Percentiles rank a stretch among this genome's conserved stretches.
Conservation (phyloP, 2,113 vertebrate genomes). For the Perca flavescens region DNA sequence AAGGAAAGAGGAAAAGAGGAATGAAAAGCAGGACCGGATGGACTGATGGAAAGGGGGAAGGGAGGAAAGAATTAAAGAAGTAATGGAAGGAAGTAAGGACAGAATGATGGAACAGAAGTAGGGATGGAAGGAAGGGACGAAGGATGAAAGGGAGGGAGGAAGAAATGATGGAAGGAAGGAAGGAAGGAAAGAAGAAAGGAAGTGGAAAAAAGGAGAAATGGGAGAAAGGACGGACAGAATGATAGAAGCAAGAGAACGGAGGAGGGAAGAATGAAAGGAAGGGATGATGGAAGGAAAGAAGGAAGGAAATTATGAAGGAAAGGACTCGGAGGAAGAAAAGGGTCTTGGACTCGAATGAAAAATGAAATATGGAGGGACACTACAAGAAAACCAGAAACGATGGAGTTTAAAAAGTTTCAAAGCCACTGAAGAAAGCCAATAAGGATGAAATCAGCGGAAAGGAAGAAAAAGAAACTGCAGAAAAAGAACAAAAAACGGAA, state of each 20-base stretch:
- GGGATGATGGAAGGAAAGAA: background rate
- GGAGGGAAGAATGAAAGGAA: background rate
- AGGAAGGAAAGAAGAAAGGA: background rate
- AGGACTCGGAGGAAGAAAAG: background rate
- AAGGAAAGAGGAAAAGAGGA: background rate
- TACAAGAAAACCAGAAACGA: background rate
- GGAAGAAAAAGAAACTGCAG: background rate
- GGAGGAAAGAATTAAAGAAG: no score
- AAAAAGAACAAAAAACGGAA: background rate
- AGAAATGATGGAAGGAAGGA: background rate
- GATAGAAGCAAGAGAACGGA: background rate
- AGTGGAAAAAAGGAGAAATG: background rate
- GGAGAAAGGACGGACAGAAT: background rate
- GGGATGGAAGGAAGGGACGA: background rate
- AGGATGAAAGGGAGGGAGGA: background rate
- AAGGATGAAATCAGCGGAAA: slow-evolving; percentile 26
- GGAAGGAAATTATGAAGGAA: background rate
- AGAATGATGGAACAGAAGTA: background rate
- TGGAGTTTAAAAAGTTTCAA: background rate
- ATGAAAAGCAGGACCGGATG: background rate
- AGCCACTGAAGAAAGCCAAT: background rate
- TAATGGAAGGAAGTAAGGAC: background rate
- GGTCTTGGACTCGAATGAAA: background rate
- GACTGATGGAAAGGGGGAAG: background rate
- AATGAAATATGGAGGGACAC: background rate